Percentiles rank a stretch among this genome's conserved stretches.
phyloP scores from a whole-genome alignment of 30 jellyfish, hydroid and myxozoan species.

The Catostylus mosaicus region DNA sequence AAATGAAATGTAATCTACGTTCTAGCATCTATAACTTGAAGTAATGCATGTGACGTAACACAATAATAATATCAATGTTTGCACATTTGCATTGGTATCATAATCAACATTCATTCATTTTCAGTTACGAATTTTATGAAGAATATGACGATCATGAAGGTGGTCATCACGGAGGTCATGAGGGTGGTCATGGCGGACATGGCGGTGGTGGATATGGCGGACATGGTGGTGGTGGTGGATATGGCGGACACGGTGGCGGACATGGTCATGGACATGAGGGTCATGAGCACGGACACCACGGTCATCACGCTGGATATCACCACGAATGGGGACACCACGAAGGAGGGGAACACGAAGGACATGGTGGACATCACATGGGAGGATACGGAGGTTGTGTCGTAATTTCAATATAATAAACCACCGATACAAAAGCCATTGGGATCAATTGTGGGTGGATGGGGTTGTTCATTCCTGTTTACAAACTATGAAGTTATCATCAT shows the following conservation, averaged over 20 bases:
- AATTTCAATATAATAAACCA: not conserved
- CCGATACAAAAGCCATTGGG: no score
- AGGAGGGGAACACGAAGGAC: slow-evolving; percentile 95
- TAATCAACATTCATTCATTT: not conserved
- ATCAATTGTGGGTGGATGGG: no score
- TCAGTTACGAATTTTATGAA: slow-evolving; percentile 95
- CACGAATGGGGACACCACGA: slow-evolving; percentile 98
- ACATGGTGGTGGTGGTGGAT: slow-evolving; percentile 78
- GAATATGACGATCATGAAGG: slow-evolving; percentile 97
- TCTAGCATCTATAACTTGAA: no score
- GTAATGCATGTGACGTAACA: no score
- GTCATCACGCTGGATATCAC: slow-evolving; percentile 98
- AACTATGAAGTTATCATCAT: no score
- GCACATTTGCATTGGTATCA: no score
- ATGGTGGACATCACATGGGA: slow-evolving; percentile 85
- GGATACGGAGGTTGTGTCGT: slow-evolving; percentile 43
- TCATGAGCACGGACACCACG: slow-evolving; percentile 97
- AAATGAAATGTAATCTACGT: no score
- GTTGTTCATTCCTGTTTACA: no score
- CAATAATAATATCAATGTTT: no score
- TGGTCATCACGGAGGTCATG: slow-evolving; percentile 84
- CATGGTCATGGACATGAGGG: slow-evolving; percentile 86
- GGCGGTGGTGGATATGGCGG: slow-evolving; percentile 80
- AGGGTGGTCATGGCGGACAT: slow-evolving; percentile 72
- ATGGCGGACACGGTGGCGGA: slow-evolving; percentile 80